A percentile compares a stretch with the other conserved stretches of the same genome.
These are phyloP conservation scores for Campoletis raptor DNA, from an alignment of 2,888 invertebrate species.

Conservation along the genomic window DNA sequence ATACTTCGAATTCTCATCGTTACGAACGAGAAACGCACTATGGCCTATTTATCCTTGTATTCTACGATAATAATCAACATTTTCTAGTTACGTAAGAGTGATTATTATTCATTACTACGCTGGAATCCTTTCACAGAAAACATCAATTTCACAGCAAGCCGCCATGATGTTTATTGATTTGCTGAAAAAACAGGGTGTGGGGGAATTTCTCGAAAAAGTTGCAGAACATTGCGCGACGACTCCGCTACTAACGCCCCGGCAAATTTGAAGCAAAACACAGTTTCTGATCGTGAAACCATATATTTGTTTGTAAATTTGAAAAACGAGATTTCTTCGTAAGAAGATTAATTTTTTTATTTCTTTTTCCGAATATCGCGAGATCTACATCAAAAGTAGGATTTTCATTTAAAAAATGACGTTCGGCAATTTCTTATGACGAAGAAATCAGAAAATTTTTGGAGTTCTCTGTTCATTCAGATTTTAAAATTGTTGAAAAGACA, in stretches of 20 bases:
- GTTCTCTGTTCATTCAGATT: too few relatives aligned
- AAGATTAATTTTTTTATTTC: neutral
- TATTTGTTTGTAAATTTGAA: neutral
- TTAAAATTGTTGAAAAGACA: too few relatives aligned
- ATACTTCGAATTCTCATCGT: slow-evolving; percentile 28
- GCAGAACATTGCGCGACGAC: neutral
- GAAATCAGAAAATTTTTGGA: too few relatives aligned
- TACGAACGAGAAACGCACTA: slow-evolving; percentile 11
- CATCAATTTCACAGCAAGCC: slow-evolving; percentile 37
- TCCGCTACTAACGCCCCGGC: neutral
- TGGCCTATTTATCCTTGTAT: neutral
- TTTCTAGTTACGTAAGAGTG: slow-evolving; percentile 57
- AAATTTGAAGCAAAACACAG: neutral
- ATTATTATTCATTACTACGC: slow-evolving; percentile 63
- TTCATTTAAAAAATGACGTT: neutral
- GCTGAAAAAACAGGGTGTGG: neutral
- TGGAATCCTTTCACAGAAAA: slow-evolving; percentile 45
- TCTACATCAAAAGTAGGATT: too few relatives aligned
- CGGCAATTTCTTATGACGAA: too few relatives aligned
- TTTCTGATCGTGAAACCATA: neutral
- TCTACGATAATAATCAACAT: slow-evolving; percentile 49
- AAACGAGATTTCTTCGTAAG: neutral
- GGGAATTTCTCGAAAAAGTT: neutral
- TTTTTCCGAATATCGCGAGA: neutral
- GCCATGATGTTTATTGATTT: slow-evolving; percentile 67